Percentiles rank a stretch among this genome's conserved stretches.
phyloP scores from a whole-genome alignment of 1,140 invertebrate species.

The Monochamus saltuarius region DNA sequence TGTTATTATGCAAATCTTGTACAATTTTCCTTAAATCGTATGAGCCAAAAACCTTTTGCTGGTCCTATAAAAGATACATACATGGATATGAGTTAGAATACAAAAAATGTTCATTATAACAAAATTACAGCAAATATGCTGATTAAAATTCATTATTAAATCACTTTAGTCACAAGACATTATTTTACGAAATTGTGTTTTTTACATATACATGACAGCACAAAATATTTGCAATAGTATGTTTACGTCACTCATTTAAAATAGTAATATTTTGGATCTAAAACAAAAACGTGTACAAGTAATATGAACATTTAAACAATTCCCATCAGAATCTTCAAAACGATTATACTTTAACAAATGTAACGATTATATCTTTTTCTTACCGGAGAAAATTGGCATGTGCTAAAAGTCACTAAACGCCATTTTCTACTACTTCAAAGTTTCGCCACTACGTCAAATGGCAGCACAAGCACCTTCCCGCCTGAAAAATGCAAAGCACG shows the following conservation, averaged over 20 bases:
- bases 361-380: slow-evolving; percentile 24
- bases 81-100: neutral
- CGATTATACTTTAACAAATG: neutral
- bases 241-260: slow-evolving; percentile 34
- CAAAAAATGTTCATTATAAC: no score
- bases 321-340: neutral
- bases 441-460: neutral
- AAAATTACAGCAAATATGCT: no score
- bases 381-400: slow-evolving; percentile 42
- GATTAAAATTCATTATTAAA: no score
- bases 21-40: slow-evolving; percentile 10
- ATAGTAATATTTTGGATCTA: neutral
- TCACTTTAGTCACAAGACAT: no score
- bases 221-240: slow-evolving; percentile 15
- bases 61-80: slow-evolving; percentile 15
- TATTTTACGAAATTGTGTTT: slow-evolving; percentile 15
- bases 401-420: slow-evolving; percentile 39
- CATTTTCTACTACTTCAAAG: slow-evolving; percentile 29
- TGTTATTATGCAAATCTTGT: slow-evolving; percentile 29
- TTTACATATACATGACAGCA: slow-evolving; percentile 23
- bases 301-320: slow-evolving; percentile 2
- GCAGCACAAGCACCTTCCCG: slow-evolving; percentile 7
- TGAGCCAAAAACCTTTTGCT: slow-evolving; percentile 12
- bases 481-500: neutral
- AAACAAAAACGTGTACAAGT: neutral